Conservation (phyloP, 1,140 invertebrate species). For the Penaeus indicus region DNA sequence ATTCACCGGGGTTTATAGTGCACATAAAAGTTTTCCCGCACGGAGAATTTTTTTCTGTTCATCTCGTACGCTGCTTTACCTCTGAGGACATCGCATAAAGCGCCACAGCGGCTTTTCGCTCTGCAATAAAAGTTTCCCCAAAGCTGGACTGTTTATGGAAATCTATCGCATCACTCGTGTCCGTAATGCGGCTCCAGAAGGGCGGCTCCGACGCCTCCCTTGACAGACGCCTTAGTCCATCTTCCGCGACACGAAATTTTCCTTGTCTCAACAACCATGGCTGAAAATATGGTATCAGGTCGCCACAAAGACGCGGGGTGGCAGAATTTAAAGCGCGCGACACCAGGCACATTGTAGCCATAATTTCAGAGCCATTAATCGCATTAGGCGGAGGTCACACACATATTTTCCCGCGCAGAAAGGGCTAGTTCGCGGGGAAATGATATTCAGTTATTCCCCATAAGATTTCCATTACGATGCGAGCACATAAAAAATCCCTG, state of each 20-base stretch:
- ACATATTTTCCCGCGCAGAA: conserved; percentile 38
- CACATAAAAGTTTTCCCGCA: no score
- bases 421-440: conserved; percentile 22
- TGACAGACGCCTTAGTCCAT: no score
- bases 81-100: no score
- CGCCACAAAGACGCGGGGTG: conserved; percentile 36
- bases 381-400: conserved; percentile 52
- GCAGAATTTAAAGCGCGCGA: conserved; percentile 50
- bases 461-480: conserved; percentile 60
- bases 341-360: conserved; percentile 52
- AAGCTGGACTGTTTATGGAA: no score
- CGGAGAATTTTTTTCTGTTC: no score
- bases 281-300: conserved; percentile 54
- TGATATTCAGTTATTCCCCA: conserved; percentile 57
- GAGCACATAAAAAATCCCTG: conserved; percentile 45
- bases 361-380: conserved; percentile 60
- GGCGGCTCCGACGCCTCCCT: no score
- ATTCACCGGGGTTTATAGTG: no score
- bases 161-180: no score
- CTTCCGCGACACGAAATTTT: not conserved
- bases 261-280: conserved; percentile 47
- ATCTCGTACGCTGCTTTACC: no score
- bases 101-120: no score
- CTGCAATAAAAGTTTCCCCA: no score
- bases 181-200: no score